Conservation (phyloP, 2,888 invertebrate species). For the Tortricodes alternella region DNA sequence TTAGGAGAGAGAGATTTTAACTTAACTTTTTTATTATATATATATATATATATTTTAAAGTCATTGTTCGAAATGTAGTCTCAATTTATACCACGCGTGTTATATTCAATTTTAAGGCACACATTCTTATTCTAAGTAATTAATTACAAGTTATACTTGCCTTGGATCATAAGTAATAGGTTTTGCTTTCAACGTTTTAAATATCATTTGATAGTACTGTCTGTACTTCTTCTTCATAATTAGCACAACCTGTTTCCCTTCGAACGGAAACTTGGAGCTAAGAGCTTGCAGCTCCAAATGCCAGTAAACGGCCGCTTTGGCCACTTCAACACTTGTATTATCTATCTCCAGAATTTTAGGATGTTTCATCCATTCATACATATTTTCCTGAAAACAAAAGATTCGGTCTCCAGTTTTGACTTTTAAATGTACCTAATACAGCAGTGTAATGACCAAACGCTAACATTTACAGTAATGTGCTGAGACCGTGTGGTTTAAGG, state of each 20-base stretch:
- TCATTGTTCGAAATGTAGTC: background rate
- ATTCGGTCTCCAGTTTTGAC: no score
- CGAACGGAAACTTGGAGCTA: constrained; percentile 65
- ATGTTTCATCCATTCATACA: constrained; percentile 77
- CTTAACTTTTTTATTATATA: no score
- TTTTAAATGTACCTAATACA: no score
- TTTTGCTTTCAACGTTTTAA: constrained; percentile 73
- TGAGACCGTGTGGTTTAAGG: no score
- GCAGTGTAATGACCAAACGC: no score
- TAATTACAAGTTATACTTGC: constrained; percentile 43
- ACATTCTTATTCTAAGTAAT: background rate
- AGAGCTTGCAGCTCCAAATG: constrained; percentile 60
- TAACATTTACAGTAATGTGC: no score
- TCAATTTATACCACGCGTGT: background rate
- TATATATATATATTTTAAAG: no score
- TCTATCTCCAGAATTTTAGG: constrained; percentile 74
- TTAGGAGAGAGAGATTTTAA: no score
- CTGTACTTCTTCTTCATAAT: constrained; percentile 78
- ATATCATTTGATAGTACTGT: constrained; percentile 78
- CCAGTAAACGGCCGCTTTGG: constrained; percentile 75
- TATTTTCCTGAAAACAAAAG: constrained; percentile 57
- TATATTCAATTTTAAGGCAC: no score
- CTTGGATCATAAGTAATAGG: constrained; percentile 75
- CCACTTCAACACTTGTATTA: constrained; percentile 70
- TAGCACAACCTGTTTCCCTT: constrained; percentile 74